Evolutionary conservation across 2,113 vertebrate species (phyloP).

Genomic region (Puffinus mauretanicus): DNA sequence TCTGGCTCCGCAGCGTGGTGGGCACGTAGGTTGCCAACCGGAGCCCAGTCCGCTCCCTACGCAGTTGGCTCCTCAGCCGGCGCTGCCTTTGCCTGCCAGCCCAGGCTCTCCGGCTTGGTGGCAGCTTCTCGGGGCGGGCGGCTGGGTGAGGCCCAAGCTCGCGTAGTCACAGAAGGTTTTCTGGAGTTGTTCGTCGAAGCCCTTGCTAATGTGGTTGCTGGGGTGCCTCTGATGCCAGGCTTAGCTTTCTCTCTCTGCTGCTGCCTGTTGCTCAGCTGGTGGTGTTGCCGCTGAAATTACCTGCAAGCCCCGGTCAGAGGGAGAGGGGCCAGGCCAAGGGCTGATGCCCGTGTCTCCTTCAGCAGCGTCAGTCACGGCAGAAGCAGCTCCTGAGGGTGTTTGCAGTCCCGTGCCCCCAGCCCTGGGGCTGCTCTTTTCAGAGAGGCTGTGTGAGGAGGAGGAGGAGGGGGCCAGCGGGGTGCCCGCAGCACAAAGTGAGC

Average conservation of each 20-base stretch:
- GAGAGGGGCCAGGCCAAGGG: background rate
- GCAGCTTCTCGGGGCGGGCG: background rate
- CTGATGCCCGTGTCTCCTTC: background rate
- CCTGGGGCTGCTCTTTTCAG: background rate
- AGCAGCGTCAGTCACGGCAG: rapidly evolving
- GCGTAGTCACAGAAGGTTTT: background rate
- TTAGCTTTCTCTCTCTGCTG: background rate
- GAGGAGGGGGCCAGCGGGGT: background rate
- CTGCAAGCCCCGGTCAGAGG: background rate
- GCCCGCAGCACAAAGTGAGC: background rate
- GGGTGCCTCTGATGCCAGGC: background rate
- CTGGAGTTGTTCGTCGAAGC: background rate
- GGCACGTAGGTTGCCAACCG: rapidly evolving
- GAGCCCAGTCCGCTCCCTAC: rapidly evolving
- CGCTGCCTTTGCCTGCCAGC: background rate
- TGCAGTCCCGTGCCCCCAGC: background rate
- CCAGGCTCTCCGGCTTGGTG: background rate
- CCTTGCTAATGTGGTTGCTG: background rate
- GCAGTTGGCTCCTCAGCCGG: background rate
- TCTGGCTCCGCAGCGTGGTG: rapidly evolving
- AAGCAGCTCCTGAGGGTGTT: background rate
- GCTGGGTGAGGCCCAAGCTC: background rate
- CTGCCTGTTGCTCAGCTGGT: background rate
- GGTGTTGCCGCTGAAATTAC: background rate
- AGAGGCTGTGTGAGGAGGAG: background rate